Conservation (phyloP, 1,140 invertebrate species). For the Nilaparvata lugens region DNA sequence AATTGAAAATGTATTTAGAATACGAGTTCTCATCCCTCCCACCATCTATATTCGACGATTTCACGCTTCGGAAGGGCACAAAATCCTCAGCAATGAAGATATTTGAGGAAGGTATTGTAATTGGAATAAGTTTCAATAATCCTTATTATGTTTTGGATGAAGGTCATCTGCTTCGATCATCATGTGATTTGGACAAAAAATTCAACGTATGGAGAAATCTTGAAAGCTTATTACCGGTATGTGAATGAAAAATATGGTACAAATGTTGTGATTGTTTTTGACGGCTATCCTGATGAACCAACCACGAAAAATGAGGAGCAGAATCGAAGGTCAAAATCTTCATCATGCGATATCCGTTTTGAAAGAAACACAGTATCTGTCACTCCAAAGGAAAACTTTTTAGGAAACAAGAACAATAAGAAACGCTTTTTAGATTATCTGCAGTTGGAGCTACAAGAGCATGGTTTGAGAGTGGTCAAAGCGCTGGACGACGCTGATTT, state of each 20-base stretch:
- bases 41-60: slow-evolving; percentile 16
- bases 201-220: slow-evolving; percentile 11
- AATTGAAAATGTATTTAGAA: slow-evolving; percentile 14
- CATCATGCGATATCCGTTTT: not conserved
- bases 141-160: slow-evolving; percentile 4
- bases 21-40: slow-evolving; percentile 12
- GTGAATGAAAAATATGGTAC: not conserved
- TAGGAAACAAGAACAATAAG: not conserved
- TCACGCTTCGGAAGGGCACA: slow-evolving; percentile 10
- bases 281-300: not conserved
- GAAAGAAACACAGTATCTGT: not conserved
- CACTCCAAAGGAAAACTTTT: not conserved
- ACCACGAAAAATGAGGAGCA: not conserved
- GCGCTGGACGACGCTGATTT: not conserved
- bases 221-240: not conserved
- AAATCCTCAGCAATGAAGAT: slow-evolving; percentile 6
- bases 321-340: not conserved
- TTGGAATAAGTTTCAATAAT: not conserved
- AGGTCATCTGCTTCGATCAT: slow-evolving; percentile 15
- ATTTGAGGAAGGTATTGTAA: not conserved
- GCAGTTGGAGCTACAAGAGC: not conserved
- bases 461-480: not conserved
- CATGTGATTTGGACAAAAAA: slow-evolving; percentile 8
- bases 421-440: not conserved
- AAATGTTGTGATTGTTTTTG: not conserved